phyloP scores from a whole-genome alignment of 2,888 invertebrate species.

The Stenolophus ochropezus region DNA sequence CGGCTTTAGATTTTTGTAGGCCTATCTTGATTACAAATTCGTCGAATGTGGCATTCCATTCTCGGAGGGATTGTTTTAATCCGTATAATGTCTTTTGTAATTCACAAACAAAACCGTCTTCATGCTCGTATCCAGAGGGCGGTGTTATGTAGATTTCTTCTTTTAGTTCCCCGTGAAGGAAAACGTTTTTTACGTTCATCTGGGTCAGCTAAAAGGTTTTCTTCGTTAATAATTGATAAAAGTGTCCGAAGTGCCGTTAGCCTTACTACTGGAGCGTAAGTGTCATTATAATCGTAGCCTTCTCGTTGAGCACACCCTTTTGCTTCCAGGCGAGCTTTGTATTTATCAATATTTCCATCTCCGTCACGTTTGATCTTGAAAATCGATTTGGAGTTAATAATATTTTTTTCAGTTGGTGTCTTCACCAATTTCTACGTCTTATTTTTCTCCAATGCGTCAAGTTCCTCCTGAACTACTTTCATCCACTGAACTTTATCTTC shows the following conservation, averaged over 20 bases:
- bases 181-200: slow-evolving; percentile 67
- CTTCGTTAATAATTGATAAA: slow-evolving; percentile 60
- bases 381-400: slow-evolving; percentile 63
- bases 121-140: slow-evolving; percentile 58
- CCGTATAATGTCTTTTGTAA: slow-evolving; percentile 64
- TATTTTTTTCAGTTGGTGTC: slow-evolving; percentile 60
- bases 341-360: slow-evolving; percentile 61
- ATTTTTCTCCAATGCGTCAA: slow-evolving; percentile 62
- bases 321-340: slow-evolving; percentile 65
- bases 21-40: slow-evolving; percentile 61
- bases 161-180: slow-evolving; percentile 65
- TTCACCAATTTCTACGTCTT: slow-evolving; percentile 62
- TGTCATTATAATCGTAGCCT: slow-evolving; percentile 66
- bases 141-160: slow-evolving; percentile 66
- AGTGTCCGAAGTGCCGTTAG: slow-evolving; percentile 64
- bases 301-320: slow-evolving; percentile 64
- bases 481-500: slow-evolving; percentile 60
- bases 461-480: slow-evolving; percentile 63
- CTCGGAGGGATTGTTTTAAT: slow-evolving; percentile 66
- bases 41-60: slow-evolving; percentile 65
- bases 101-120: not conserved
- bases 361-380: slow-evolving; percentile 63
- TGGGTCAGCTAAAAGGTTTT: slow-evolving; percentile 61
- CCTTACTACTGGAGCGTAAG: slow-evolving; percentile 65
- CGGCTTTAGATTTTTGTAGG: slow-evolving; percentile 62